Conservation (phyloP, 2,797 vertebrate species). For the Hemitrygon akajei region DNA sequence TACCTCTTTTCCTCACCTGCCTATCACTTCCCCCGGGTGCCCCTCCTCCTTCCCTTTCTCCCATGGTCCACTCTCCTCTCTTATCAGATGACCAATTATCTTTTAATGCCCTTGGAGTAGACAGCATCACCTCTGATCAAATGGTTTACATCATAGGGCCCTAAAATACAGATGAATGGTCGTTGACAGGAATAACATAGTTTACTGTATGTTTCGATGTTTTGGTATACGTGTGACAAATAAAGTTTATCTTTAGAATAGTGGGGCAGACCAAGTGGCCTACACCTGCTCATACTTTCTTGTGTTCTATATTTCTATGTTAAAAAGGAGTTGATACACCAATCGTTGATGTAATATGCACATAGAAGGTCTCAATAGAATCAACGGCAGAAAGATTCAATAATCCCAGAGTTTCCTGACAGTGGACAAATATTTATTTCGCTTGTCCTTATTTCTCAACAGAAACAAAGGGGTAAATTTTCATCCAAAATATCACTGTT, state of each 20-base stretch:
- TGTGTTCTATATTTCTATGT: not conserved
- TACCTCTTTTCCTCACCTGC: too few species aligned
- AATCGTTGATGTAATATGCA: not conserved
- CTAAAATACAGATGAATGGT: too few species aligned
- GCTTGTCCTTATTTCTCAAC: not conserved
- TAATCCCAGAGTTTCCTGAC: not conserved
- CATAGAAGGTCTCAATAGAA: not conserved
- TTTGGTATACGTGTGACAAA: too few species aligned
- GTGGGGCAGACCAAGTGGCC: too few species aligned
- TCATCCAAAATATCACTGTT: not conserved
- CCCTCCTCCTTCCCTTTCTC: too few species aligned
- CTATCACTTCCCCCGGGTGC: too few species aligned
- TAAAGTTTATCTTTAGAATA: too few species aligned
- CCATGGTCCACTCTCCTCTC: too few species aligned
- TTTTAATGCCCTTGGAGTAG: not conserved
- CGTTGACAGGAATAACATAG: too few species aligned
- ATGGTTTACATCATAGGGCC: not conserved
- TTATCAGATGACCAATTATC: not conserved
- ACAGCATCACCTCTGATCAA: not conserved
- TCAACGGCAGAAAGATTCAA: too few species aligned
- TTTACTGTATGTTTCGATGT: too few species aligned
- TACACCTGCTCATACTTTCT: too few species aligned
- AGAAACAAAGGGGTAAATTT: not conserved
- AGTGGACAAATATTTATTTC: not conserved
- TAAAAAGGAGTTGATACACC: not conserved